Conservation (phyloP, 2,888 invertebrate species). For the Papilio gigon region DNA sequence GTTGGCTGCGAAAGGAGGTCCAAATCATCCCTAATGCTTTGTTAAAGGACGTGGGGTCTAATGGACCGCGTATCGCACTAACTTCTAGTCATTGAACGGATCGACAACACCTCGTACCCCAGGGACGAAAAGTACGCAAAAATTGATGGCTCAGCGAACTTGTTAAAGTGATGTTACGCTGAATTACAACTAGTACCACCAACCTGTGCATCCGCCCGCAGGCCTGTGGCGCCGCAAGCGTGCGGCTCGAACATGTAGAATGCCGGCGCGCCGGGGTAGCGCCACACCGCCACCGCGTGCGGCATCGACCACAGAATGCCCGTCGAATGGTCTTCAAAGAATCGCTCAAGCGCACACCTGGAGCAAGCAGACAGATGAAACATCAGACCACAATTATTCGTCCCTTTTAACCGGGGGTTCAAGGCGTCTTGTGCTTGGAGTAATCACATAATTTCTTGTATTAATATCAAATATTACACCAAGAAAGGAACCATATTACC, state of each 20-base stretch:
- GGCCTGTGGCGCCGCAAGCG: constrained; percentile 69
- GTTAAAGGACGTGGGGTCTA: no score
- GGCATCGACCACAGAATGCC: constrained; percentile 79
- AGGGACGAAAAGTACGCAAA: no score
- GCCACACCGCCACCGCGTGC: constrained; percentile 71
- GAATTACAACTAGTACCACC: no score
- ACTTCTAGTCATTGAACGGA: no score
- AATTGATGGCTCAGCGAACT: neutral
- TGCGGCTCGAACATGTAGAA: constrained; percentile 77
- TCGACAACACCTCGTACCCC: no score
- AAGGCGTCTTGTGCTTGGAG: no score
- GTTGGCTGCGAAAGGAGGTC: no score
- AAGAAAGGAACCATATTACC: constrained; percentile 53
- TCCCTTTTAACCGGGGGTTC: no score
- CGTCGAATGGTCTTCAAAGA: constrained; percentile 81
- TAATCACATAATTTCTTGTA: neutral
- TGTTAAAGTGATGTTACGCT: no score
- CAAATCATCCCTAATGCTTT: no score
- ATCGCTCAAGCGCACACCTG: constrained; percentile 76
- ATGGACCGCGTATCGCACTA: no score
- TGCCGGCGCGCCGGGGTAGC: constrained; percentile 59
- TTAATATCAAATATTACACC: neutral
- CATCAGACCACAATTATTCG: no score
- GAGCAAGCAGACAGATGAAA: constrained; percentile 10
- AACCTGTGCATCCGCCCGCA: constrained; percentile 67